phyloP scores from a whole-genome alignment of 2,797 vertebrate genomes.

The Rhadinocentrus ornatus region DNA sequence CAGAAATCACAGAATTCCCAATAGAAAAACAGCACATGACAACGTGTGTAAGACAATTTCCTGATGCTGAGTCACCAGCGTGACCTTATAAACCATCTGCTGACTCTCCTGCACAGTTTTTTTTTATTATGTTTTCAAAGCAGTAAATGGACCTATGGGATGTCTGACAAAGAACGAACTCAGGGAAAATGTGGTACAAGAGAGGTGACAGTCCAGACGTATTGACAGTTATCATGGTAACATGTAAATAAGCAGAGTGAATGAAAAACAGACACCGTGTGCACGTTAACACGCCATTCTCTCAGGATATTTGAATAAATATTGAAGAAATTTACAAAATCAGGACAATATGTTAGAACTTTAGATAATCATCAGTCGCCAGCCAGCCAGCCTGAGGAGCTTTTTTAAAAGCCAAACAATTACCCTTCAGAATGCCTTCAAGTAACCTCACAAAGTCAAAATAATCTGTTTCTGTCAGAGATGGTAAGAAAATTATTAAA shows the following conservation, averaged over 20 bases:
- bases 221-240: slow-evolving; percentile 68
- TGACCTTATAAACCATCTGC: slow-evolving; percentile 63
- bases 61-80: slow-evolving; percentile 38
- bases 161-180: slow-evolving; percentile 35
- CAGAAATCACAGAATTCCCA: slow-evolving; percentile 1
- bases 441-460: slow-evolving; percentile 36
- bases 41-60: slow-evolving; percentile 20
- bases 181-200: slow-evolving; percentile 18
- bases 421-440: slow-evolving; percentile 21
- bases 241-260: slow-evolving; percentile 53
- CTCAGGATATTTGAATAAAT: not conserved
- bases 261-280: not conserved
- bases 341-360: not conserved
- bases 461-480: slow-evolving; percentile 36
- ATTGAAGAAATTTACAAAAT: not conserved
- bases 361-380: not conserved
- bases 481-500: slow-evolving; percentile 44
- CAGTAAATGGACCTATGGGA: slow-evolving; percentile 54
- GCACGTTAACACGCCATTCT: slow-evolving; percentile 1
- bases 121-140: slow-evolving; percentile 66
- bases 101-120: slow-evolving; percentile 20
- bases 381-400: not conserved
- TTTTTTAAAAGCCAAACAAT: not conserved
- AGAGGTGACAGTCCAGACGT: slow-evolving; percentile 43
- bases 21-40: slow-evolving; percentile 3